Conservation (phyloP, 2,113 vertebrate species). For the Halcyon senegalensis region DNA sequence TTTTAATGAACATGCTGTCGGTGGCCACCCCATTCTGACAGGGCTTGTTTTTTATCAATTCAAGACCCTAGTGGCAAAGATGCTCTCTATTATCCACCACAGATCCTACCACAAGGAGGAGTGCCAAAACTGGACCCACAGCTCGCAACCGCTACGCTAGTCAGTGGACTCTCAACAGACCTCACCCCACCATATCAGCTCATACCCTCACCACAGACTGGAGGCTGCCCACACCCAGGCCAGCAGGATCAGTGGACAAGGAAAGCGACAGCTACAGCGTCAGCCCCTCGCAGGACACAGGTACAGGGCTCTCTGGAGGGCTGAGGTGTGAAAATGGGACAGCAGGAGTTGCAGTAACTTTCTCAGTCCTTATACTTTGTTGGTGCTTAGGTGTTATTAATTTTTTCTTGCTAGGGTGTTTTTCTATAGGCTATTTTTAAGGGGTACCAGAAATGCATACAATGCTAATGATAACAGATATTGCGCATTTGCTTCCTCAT, state of each 20-base stretch:
- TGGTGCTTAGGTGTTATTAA: not conserved
- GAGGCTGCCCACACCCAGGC: slow-evolving; percentile 93
- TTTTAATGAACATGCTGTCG: not conserved
- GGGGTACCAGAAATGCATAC: not conserved
- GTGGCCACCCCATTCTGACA: not conserved
- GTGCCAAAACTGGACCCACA: slow-evolving; percentile 92
- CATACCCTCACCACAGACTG: slow-evolving; percentile 98
- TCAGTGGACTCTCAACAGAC: slow-evolving; percentile 98
- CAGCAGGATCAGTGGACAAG: slow-evolving; percentile 95
- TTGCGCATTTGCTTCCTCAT: not conserved
- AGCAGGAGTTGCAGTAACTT: not conserved
- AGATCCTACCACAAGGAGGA: slow-evolving; percentile 98
- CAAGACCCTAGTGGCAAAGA: not conserved
- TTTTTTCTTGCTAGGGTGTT: not conserved
- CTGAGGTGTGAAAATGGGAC: fast-evolving
- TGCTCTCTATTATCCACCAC: not conserved
- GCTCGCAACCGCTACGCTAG: slow-evolving; percentile 94
- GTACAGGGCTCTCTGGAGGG: slow-evolving; percentile 52
- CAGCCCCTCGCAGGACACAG: slow-evolving; percentile 98
- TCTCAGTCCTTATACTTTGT: not conserved
- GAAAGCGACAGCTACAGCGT: slow-evolving; percentile 99
- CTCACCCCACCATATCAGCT: slow-evolving; percentile 94
- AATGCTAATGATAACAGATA: not conserved
- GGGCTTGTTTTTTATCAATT: not conserved
- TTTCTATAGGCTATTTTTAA: not conserved